Evolutionary conservation across 2,113 vertebrate genomes (phyloP).

Genomic region (Morone saxatilis): DNA sequence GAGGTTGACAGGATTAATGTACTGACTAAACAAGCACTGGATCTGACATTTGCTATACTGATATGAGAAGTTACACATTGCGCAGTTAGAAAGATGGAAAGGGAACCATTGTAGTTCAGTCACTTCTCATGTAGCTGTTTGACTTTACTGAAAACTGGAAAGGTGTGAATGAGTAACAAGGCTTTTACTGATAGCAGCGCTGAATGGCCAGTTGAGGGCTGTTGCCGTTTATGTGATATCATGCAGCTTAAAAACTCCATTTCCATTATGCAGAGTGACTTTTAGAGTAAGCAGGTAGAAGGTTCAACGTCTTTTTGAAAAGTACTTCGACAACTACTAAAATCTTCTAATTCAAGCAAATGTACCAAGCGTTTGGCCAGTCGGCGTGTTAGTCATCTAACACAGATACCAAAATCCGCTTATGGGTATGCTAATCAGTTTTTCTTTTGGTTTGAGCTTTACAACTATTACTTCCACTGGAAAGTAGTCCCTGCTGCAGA

Average conservation of each 20-base stretch:
- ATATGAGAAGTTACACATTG: neutral
- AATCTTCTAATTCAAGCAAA: neutral
- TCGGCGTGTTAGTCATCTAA: neutral
- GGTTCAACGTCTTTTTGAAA: neutral
- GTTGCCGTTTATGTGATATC: neutral
- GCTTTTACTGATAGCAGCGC: neutral
- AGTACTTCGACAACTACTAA: neutral
- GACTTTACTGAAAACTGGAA: neutral
- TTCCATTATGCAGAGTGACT: neutral
- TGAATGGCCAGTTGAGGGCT: neutral
- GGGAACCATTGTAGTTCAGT: neutral
- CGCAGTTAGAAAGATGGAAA: neutral
- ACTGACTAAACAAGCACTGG: slow-evolving; percentile 3
- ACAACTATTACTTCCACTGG: too few relatives aligned
- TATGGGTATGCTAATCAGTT: neutral
- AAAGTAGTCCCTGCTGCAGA: neutral
- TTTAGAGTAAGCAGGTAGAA: neutral
- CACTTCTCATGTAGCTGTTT: neutral
- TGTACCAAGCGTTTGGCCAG: neutral
- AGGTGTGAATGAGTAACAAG: neutral
- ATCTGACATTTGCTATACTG: slow-evolving; percentile 21
- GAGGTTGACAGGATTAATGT: slow-evolving; percentile 27
- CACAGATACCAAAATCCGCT: neutral
- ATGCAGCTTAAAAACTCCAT: neutral
- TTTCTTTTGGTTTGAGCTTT: neutral